Evolutionary conservation across 2,797 vertebrate species (phyloP), one percentile per base, ranked within the genome.

Genomic region (Taenioides sp.): DNA sequence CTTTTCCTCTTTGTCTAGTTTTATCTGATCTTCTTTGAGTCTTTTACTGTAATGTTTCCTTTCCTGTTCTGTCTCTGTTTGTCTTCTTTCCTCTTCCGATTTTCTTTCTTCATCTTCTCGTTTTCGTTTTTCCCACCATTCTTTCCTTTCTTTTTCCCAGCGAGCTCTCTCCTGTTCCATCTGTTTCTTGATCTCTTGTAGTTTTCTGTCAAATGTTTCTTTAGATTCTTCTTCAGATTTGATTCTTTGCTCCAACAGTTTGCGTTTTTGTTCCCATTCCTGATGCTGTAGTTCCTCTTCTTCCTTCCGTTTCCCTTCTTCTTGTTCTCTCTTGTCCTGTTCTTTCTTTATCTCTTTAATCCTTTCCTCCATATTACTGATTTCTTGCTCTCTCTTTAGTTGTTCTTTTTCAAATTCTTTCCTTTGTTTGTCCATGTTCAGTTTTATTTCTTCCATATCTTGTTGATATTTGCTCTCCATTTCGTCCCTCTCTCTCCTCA

Each of bases 201-300:
- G 37, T 20, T 70, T 70, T 58, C 0, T 70, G 7, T 61, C 43
- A 50, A 58, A 43, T 28, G 68, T 20, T 49, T 60, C 17, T 20
- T 70, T 70, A 49, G 58, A n/a, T 18, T 62, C 58, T 10, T n/a
- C 22, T 57, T 55, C 54, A 11, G 54, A 57, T 57, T 57, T 23
- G 11, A 7, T 6, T 52, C 10, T 23, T 25, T 57, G n/a, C n/a
- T 57, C 22, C 9, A 57, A 14, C 4, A 11, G 3, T 57, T 57
- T 57, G 22, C 0, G 22, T 57, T 57, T 57, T 57, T n/a, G n/a
- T 57, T 57, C 54, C 54, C 54, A 57, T 20, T 52, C 18, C 18
- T 20, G 49, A 5, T 7, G 18, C 18, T 52, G 49, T 52, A 7
- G 6, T 57, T 57, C 12, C 54, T 57, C 54, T 3, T 12, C n/a